Evolutionary conservation across 2,797 vertebrate genomes (phyloP).

Genomic region (Tympanoctomys barrerae): DNA sequence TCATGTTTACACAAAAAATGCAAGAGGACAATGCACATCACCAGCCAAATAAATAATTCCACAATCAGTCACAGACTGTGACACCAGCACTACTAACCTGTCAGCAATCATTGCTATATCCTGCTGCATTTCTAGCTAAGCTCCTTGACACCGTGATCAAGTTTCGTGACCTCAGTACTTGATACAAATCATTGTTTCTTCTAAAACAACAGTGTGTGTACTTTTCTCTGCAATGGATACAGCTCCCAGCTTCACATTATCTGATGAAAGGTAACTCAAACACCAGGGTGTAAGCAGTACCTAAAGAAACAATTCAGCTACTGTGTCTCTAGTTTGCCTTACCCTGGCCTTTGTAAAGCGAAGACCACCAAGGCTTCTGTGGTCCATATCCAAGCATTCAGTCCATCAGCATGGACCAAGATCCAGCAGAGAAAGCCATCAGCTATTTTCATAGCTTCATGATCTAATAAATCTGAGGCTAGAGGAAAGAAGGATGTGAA

Average conservation of each 20-base stretch:
- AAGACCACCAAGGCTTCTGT: not conserved
- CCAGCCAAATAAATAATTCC: constrained; percentile 12
- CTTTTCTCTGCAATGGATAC: not conserved
- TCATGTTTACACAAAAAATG: not conserved
- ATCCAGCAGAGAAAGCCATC: not conserved
- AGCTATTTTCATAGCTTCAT: not conserved
- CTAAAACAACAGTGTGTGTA: not conserved
- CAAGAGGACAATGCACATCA: not conserved
- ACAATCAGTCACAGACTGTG: not conserved
- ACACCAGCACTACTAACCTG: not conserved
- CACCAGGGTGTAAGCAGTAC: not conserved
- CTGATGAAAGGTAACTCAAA: not conserved
- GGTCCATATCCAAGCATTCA: not conserved
- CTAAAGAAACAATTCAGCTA: not conserved
- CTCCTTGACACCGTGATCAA: not conserved
- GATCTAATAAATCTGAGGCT: constrained; percentile 46
- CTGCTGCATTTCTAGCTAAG: not conserved
- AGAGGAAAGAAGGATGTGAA: constrained; percentile 17
- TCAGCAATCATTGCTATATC: not conserved
- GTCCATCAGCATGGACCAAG: not conserved
- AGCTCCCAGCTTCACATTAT: not conserved
- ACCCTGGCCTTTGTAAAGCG: not conserved
- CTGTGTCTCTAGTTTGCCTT: not conserved
- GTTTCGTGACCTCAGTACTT: not conserved
- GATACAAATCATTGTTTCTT: not conserved